Conservation (phyloP, 2,888 invertebrate species). For the Tortrix viridana region DNA sequence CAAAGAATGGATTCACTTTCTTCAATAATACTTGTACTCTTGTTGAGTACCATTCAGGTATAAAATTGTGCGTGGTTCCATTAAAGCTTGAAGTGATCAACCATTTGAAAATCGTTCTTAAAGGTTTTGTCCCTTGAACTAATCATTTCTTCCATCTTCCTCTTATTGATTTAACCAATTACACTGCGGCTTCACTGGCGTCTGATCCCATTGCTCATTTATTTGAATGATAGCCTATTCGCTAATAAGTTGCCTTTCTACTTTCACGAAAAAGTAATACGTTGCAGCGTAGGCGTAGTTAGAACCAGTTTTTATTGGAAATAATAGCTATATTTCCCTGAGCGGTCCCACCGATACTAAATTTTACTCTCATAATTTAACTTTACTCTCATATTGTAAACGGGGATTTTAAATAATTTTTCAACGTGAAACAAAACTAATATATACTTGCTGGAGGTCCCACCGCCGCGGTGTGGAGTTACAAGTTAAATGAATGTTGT, state of each 20-base stretch:
- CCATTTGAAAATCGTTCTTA: too few species aligned
- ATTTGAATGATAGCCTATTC: slow-evolving; percentile 15
- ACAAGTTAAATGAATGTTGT: slow-evolving; percentile 42
- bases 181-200: background rate
- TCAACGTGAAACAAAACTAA: slow-evolving; percentile 44
- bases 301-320: slow-evolving; percentile 25
- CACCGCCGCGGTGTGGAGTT: slow-evolving; percentile 15
- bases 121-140: too few species aligned
- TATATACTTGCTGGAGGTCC: slow-evolving; percentile 38
- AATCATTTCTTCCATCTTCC: background rate
- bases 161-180: slow-evolving; percentile 5
- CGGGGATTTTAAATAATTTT: slow-evolving; percentile 45
- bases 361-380: slow-evolving; percentile 45
- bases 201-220: slow-evolving; percentile 11
- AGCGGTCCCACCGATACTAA: slow-evolving; percentile 45
- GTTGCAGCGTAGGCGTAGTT: slow-evolving; percentile 12
- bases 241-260: background rate
- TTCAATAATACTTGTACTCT: background rate
- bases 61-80: too few species aligned
- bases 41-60: too few species aligned
- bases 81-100: too few species aligned
- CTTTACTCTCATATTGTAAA: slow-evolving; percentile 45
- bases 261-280: slow-evolving; percentile 11
- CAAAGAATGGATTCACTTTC: slow-evolving; percentile 10
- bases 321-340: slow-evolving; percentile 29